These are phyloP conservation scores for Phaenicophaeus curvirostris DNA, from an alignment of 2,797 vertebrate species.

Conservation along the genomic window DNA sequence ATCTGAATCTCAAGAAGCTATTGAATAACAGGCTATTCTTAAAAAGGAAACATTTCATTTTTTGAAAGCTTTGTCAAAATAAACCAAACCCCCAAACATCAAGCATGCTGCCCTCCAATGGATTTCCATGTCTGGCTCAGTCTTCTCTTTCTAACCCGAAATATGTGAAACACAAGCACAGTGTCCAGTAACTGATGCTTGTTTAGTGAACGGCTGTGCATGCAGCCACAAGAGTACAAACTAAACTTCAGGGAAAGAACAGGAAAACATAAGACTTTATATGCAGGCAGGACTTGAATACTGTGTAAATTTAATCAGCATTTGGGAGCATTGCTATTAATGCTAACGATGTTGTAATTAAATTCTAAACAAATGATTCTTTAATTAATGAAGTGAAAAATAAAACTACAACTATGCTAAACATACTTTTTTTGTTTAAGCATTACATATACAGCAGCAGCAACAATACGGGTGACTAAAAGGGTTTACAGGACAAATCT, in stretches of 20 bases:
- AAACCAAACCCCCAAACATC: constrained; percentile 6
- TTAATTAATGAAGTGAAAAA: background rate
- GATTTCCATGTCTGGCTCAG: constrained; percentile 28
- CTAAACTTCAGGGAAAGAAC: background rate
- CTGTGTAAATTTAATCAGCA: background rate
- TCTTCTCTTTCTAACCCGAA: constrained; percentile 9
- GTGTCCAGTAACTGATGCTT: background rate
- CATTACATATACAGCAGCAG: background rate
- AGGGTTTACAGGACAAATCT: background rate
- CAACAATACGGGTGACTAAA: background rate
- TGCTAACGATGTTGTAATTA: background rate
- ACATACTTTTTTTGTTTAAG: background rate
- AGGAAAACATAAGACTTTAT: background rate
- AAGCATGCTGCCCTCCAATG: constrained; percentile 41
- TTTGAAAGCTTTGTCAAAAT: constrained; percentile 4
- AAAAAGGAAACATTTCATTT: background rate
- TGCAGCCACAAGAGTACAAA: background rate
- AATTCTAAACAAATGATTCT: background rate
- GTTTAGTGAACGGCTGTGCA: background rate
- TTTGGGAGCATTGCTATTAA: background rate
- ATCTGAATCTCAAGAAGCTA: constrained; percentile 13
- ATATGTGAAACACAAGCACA: background rate
- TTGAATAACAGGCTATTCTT: background rate
- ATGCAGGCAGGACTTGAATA: background rate
- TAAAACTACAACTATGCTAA: background rate